A percentile compares a stretch with the other conserved stretches of the same genome.
Evolutionary conservation across 1,140 invertebrate genomes (phyloP).

Genomic region (Diorhabda elongata): DNA sequence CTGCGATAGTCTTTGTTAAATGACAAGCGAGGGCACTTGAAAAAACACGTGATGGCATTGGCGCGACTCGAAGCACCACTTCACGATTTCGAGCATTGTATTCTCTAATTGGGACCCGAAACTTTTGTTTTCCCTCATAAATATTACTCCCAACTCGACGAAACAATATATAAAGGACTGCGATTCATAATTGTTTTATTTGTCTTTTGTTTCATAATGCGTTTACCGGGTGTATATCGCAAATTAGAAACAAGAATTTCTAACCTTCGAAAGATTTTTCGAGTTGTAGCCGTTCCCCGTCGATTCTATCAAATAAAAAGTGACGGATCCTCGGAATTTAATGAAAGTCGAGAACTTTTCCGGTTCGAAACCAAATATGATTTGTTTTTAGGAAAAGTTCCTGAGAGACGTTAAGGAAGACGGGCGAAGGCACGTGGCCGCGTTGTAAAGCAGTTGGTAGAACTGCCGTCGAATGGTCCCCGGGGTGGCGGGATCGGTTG

Average conservation of each 20-base stretch:
- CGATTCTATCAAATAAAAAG: constrained; percentile 20
- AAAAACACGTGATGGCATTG: constrained; percentile 12
- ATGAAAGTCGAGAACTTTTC: constrained; percentile 20
- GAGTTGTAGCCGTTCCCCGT: constrained; percentile 27
- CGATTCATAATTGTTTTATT: constrained; percentile 5
- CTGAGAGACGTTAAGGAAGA: constrained; percentile 32
- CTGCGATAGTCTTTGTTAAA: neutral
- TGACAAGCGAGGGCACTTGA: neutral
- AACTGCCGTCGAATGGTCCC: constrained; percentile 5
- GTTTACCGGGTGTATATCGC: neutral
- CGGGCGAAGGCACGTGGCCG: constrained; percentile 26
- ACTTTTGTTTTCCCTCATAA: constrained; percentile 16
- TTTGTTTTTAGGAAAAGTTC: constrained; percentile 21
- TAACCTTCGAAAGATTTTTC: constrained; percentile 22
- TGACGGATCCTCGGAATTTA: constrained; percentile 21
- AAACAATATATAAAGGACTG: neutral
- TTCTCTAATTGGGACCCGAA: constrained; percentile 19
- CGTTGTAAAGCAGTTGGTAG: constrained; percentile 32
- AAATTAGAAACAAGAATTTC: neutral
- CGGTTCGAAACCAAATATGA: constrained; percentile 25
- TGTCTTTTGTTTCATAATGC: constrained; percentile 10
- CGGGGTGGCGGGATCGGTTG: constrained; percentile 8
- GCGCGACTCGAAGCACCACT: constrained; percentile 8
- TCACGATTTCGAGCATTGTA: constrained; percentile 7
- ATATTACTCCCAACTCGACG: constrained; percentile 6